These are phyloP conservation scores for Nasonia vitripennis DNA, from an alignment of 1,140 invertebrate genomes.

Conservation along the genomic window DNA sequence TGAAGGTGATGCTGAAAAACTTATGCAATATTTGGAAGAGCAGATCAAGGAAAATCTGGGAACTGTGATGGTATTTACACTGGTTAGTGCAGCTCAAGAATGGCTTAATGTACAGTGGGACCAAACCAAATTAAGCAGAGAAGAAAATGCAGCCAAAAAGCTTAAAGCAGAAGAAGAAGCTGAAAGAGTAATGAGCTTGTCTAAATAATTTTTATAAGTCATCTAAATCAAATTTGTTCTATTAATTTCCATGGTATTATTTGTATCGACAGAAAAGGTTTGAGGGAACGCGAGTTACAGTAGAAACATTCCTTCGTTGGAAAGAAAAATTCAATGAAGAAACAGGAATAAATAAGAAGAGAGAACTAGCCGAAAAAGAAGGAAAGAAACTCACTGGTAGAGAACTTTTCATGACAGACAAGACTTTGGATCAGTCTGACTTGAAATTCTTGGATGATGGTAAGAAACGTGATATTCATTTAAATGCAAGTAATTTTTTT, in stretches of 20 bases:
- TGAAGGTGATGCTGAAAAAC: constrained; percentile 80
- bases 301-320: constrained; percentile 97
- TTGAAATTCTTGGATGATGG: constrained; percentile 95
- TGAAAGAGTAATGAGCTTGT: constrained; percentile 80
- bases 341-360: constrained; percentile 85
- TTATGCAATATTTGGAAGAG: constrained; percentile 82
- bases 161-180: constrained; percentile 88
- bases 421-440: constrained; percentile 95
- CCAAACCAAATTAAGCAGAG: constrained; percentile 81
- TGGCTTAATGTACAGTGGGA: constrained; percentile 93
- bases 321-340: constrained; percentile 95
- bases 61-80: constrained; percentile 97
- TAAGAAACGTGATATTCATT: constrained; percentile 68
- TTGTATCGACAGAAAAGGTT: constrained; percentile 85
- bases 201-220: constrained; percentile 33
- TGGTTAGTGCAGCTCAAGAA: constrained; percentile 94
- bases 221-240: constrained; percentile 30
- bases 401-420: constrained; percentile 94
- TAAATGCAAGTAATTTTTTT: constrained; percentile 22
- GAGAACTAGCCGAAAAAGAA: constrained; percentile 81
- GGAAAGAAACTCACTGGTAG: constrained; percentile 87
- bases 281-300: constrained; percentile 95
- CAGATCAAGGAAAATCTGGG: constrained; percentile 93
- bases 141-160: constrained; percentile 82
- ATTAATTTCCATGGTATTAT: constrained; percentile 6